Evolutionary conservation across 2,888 invertebrate genomes (phyloP), one percentile per base, ranked within the genome.

Genomic region (Chymomyza fuscimana): DNA sequence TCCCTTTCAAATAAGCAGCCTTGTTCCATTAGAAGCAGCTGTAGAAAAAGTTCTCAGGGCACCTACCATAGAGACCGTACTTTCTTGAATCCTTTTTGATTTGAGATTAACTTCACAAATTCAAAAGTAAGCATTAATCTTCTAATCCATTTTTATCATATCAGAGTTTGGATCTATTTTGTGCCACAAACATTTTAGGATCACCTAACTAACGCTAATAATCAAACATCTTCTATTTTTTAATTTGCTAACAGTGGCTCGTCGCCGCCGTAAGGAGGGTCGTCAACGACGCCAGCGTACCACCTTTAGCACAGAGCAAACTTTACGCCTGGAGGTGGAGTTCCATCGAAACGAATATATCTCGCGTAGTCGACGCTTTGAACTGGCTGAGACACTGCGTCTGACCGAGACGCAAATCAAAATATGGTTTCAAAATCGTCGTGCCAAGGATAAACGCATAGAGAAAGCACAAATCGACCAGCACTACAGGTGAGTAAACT

Each of bases 381-480:
- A 96, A 90, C 91, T 97, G 74, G 96, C 97, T 0, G 95, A 95
- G 88, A 92, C 94, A 4, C 91, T 97, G 58, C 91, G 92, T 62
- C 92, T 95, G 25, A 95, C 95, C 0, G 97, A 97, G 90, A 96
- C 96, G 0, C 94, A 97, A 92, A 96, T 97, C 81, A 97, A 97
- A 92, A 97, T 97, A 72, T 96, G 95, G 95, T 98, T 98, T 92
- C 98, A 98, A 92, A 98, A 98, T 92, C 94, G 98, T 76, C 94
- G 98, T 80, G 98, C 98, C 29, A 98, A 98, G 92, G 98, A 98
- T 91, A 98, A 98, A 92, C 93, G 98, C 76, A 97, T 98, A 79
- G 98, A 98, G 91, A 98, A 98, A 89, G 98, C 98, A 0, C 97
- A 98, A 82, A 93, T 98, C 75, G 98, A 98, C 92, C 98, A 98